Evolutionary conservation across 2,113 vertebrate genomes (phyloP), one percentile per base, ranked within the genome.

Genomic region (Zosterops borbonicus): DNA sequence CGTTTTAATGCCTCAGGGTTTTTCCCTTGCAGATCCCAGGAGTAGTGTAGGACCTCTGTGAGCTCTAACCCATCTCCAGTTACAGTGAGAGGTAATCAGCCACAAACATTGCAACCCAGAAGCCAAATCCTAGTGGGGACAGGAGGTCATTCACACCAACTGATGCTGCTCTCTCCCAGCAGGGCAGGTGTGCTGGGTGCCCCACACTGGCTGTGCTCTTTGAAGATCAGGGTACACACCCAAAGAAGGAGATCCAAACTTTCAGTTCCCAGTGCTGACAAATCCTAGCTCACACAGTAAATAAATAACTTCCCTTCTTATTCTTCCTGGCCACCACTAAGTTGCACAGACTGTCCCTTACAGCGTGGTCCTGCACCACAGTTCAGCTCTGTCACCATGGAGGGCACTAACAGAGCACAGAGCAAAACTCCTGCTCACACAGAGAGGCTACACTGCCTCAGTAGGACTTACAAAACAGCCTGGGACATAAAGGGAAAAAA

Each of bases 351-450:
- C 33, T 41, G 31, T 9, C 14, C 70, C 37, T 44, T 6, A 23
- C 56, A 44, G 18, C 0, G 0, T 5, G 8, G 8, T 74, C 27
- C 56, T 52, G 42, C 19, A 68, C 33, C 58, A 52, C 27, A 70
- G 49, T 1, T 3, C 56, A 71, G 53, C 37, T 53, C 47, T 39
- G 23, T 8, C 67, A 42, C 58, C 37, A 31, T 0, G 0, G 18
- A 83, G 31, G 14, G 20, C 2, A 2, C 39, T 50, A 19, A 21
- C 0, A 60, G 14, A 65, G 14, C 35, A 33, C 0, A 27, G 2
- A 52, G 37, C 39, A 75, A 16, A 83, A 50, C 28, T 42, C 29
- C 37, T 23, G 47, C 28, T 42, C 68, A 33, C n/a, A 56, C 1
- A 23, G 15, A 22, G 12, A 41, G 19, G 16, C 50, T 42, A 20